Evolutionary conservation across 2,888 invertebrate species (phyloP).

Genomic region (Limenitis camilla): DNA sequence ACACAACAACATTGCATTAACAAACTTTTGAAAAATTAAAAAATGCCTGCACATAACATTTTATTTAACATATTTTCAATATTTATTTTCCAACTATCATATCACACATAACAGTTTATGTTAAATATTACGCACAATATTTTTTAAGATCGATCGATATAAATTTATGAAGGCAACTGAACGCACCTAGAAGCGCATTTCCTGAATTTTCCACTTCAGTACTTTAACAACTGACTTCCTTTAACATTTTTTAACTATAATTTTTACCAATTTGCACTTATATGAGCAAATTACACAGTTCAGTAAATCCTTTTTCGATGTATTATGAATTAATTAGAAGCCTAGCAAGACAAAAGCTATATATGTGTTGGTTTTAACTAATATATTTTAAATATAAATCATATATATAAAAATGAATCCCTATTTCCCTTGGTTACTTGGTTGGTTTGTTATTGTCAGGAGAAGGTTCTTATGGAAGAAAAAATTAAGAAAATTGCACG

Average conservation of each 20-base stretch:
- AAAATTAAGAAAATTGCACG: too few relatives aligned
- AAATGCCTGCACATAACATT: neutral
- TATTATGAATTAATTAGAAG: too few relatives aligned
- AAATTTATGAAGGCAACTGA: constrained; percentile 2
- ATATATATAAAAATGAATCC: too few relatives aligned
- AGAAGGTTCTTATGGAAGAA: too few relatives aligned
- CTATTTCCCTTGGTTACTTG: too few relatives aligned
- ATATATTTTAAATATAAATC: too few relatives aligned
- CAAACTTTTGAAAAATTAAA: neutral
- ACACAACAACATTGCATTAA: constrained; percentile 4
- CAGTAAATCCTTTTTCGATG: neutral
- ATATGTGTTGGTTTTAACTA: too few relatives aligned
- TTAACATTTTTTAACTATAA: constrained; percentile 38
- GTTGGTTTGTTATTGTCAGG: too few relatives aligned
- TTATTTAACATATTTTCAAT: neutral
- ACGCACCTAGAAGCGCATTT: constrained; percentile 28
- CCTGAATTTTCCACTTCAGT: constrained; percentile 46
- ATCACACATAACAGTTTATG: too few relatives aligned
- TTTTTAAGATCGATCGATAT: too few relatives aligned
- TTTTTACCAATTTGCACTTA: constrained; percentile 42
- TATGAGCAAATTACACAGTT: constrained; percentile 11
- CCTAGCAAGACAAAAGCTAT: too few relatives aligned
- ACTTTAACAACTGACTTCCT: constrained; percentile 39
- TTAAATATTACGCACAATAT: too few relatives aligned
- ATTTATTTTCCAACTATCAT: neutral